These are phyloP conservation scores for Chamaetylas fuelleborni DNA, from an alignment of 2,113 vertebrate species.

Conservation along the genomic window DNA sequence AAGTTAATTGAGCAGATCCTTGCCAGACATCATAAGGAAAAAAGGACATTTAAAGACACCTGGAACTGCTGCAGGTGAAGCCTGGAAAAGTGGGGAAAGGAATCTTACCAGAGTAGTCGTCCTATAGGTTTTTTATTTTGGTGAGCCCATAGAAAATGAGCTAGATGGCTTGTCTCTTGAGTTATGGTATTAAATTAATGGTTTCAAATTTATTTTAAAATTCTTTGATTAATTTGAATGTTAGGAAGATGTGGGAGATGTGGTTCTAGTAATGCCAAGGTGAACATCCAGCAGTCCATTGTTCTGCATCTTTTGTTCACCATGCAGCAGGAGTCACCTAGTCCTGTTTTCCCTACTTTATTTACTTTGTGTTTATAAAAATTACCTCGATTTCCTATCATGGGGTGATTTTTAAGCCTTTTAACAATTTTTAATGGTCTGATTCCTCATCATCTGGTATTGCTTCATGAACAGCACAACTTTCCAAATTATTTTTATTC, in stretches of 20 bases:
- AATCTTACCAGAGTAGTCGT: neutral
- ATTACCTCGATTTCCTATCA: neutral
- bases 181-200: neutral
- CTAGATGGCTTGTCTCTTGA: neutral
- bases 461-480: neutral
- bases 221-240: neutral
- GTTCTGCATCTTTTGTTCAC: neutral
- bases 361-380: neutral
- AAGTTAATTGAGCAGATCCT: neutral
- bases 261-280: neutral
- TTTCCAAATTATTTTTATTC: neutral
- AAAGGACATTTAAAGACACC: neutral
- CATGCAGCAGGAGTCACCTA: neutral
- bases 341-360: neutral
- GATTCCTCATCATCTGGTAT: constrained; percentile 21
- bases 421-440: neutral
- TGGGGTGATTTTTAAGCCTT: neutral
- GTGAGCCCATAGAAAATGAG: neutral
- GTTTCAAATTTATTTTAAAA: neutral
- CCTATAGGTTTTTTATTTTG: neutral
- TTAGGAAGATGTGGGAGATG: neutral
- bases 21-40: neutral
- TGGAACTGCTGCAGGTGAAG: neutral
- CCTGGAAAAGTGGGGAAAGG: neutral
- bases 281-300: neutral